These are phyloP conservation scores for Epinephelus malabaricus DNA, from an alignment of 2,797 vertebrate species.

Conservation along the genomic window DNA sequence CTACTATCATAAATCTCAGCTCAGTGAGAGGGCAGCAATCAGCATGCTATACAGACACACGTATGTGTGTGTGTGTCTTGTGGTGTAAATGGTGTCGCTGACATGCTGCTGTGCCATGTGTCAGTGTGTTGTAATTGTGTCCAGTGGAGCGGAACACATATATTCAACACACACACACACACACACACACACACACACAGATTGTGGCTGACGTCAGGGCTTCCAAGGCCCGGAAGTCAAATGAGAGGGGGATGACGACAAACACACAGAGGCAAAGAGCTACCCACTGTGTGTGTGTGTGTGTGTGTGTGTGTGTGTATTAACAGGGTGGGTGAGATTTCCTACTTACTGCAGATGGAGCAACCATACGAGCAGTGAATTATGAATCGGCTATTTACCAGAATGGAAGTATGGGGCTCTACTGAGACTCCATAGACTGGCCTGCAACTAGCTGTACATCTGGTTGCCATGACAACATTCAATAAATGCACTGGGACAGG, in stretches of 20 bases:
- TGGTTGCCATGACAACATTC: conserved; percentile 38
- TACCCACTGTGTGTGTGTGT: conserved; percentile 16
- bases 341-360: conserved; percentile 49
- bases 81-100: conserved; percentile 65
- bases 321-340: conserved; percentile 37
- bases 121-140: conserved; percentile 79
- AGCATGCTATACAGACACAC: conserved; percentile 40
- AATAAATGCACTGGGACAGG: background rate
- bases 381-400: conserved; percentile 37
- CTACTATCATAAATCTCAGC: conserved; percentile 62
- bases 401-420: conserved; percentile 3
- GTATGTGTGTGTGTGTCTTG: conserved; percentile 5
- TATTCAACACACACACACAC: conserved; percentile 17
- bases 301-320: conserved; percentile 13
- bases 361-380: conserved; percentile 46
- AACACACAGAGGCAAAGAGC: conserved; percentile 23
- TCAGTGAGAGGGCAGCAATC: conserved; percentile 54
- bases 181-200: background rate
- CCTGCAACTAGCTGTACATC: conserved; percentile 22
- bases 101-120: conserved; percentile 70
- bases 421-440: background rate
- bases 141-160: conserved; percentile 59
- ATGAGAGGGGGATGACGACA: conserved; percentile 24
- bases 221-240: conserved; percentile 33
- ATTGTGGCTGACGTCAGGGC: conserved; percentile 42